Evolutionary conservation across 37 sponge, comb jelly and placozoan genomes (phyloP).

Genomic region (Cladorhizidae sp.): DNA sequence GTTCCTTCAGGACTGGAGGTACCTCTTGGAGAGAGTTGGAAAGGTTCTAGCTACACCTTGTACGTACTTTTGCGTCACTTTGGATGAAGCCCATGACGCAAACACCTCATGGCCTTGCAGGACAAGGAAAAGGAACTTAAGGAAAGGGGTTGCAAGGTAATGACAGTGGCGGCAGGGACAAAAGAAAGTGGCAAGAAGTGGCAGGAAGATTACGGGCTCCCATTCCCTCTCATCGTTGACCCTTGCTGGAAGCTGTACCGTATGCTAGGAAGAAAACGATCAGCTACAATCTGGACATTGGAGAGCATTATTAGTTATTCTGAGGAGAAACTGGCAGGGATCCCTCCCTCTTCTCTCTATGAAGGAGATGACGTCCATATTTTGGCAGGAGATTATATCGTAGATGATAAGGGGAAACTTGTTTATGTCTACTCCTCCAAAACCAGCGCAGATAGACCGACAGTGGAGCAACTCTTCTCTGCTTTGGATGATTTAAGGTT

Average conservation of each 20-base stretch:
- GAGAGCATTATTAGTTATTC: constrained; percentile 40
- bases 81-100: constrained; percentile 68
- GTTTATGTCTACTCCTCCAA: constrained; percentile 45
- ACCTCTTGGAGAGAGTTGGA: neutral
- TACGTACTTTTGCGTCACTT: constrained; percentile 57
- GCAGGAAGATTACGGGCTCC: neutral
- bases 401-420: constrained; percentile 40
- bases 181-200: constrained; percentile 19
- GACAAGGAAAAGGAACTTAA: neutral
- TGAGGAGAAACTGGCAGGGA: constrained; percentile 19
- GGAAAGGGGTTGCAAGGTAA: neutral
- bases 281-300: constrained; percentile 41
- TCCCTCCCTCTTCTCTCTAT: neutral
- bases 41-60: constrained; percentile 42
- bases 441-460: constrained; percentile 54
- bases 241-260: constrained; percentile 23
- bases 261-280: constrained; percentile 43
- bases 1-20: neutral
- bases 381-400: constrained; percentile 75
- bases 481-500: neutral
- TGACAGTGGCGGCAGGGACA: constrained; percentile 11
- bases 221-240: constrained; percentile 35
- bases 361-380: constrained; percentile 63
- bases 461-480: constrained; percentile 3
- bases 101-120: constrained; percentile 29